Percentiles rank a stretch among this genome's conserved stretches.
Conservation (phyloP, 2,113 vertebrate species). For the Columbina picui region DNA sequence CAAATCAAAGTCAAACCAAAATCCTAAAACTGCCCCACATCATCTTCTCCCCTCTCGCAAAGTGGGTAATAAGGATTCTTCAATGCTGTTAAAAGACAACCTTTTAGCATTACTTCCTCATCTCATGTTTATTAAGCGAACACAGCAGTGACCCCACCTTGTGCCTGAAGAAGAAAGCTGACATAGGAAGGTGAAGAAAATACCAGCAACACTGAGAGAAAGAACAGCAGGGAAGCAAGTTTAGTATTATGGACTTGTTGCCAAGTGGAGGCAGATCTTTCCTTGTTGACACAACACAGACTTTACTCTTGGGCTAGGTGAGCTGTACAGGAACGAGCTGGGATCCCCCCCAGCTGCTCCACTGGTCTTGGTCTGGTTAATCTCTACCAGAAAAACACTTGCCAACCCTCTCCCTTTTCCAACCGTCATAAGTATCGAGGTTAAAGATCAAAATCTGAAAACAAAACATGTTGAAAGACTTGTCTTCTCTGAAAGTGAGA, state of each 20-base stretch:
- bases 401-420: slow-evolving; percentile 34
- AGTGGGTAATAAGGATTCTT: neutral
- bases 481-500: slow-evolving; percentile 27
- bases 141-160: neutral
- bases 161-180: neutral
- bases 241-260: neutral
- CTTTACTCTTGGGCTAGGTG: slow-evolving; percentile 57
- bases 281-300: slow-evolving; percentile 44
- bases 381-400: slow-evolving; percentile 32
- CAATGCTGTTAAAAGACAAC: neutral
- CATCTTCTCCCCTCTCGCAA: neutral
- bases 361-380: slow-evolving; percentile 40
- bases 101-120: neutral
- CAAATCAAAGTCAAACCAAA: neutral
- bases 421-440: neutral
- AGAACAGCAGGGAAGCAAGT: slow-evolving; percentile 10
- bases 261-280: slow-evolving; percentile 48
- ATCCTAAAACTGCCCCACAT: neutral
- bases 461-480: slow-evolving; percentile 46
- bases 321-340: neutral
- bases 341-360: slow-evolving; percentile 58
- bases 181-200: neutral
- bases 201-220: slow-evolving; percentile 9
- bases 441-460: slow-evolving; percentile 57
- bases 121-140: neutral